Conservation (phyloP, 2,797 vertebrate genomes). For the Hephaestus fuliginosus region DNA sequence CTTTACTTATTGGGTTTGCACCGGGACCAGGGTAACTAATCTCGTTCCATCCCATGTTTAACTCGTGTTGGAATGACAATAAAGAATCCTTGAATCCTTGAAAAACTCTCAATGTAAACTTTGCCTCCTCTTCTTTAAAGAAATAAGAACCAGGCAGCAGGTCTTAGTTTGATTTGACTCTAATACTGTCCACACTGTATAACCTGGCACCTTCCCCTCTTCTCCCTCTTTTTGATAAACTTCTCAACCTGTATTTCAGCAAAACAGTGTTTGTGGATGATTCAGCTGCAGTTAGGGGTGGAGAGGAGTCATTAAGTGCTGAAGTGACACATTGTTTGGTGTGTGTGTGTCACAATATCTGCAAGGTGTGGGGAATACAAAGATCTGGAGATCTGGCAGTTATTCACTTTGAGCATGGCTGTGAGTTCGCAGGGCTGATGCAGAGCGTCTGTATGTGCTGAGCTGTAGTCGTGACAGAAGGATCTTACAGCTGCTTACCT, state of each 20-base stretch:
- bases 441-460: background rate
- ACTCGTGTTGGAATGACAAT: too few species aligned
- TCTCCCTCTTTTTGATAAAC: background rate
- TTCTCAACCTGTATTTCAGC: background rate
- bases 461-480: background rate
- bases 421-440: background rate
- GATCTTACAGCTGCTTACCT: slow-evolving; percentile 84
- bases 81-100: too few species aligned
- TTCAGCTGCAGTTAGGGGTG: background rate
- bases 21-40: too few species aligned
- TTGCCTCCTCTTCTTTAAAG: background rate
- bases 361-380: background rate
- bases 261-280: background rate
- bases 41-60: too few species aligned
- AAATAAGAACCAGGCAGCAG: background rate
- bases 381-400: background rate
- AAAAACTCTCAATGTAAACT: background rate
- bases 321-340: background rate
- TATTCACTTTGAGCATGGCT: background rate
- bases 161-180: background rate
- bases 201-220: background rate
- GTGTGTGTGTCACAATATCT: background rate
- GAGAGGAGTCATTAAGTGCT: background rate
- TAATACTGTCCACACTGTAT: background rate
- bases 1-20: too few species aligned